Evolutionary conservation across 53 echinoderm and acorn worm species (phyloP).

Genomic region (Pentamera pediparva): DNA sequence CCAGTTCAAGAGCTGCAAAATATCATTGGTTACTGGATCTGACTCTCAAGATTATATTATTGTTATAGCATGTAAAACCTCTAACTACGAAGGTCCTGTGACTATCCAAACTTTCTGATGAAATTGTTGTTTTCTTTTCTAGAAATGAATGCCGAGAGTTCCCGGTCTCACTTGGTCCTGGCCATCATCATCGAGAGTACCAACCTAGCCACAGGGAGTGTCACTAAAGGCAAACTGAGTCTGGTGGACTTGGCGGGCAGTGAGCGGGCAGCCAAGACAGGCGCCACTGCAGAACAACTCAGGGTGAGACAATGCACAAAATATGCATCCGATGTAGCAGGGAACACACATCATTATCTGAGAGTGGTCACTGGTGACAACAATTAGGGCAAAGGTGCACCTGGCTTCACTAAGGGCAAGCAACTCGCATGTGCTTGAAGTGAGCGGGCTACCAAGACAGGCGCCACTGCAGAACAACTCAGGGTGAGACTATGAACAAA

Average conservation of each 20-base stretch:
- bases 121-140: neutral
- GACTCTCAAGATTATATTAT: too few relatives aligned
- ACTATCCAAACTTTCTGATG: neutral
- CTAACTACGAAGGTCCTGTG: neutral
- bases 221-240: slow-evolving; percentile 81
- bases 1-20: neutral
- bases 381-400: too few relatives aligned
- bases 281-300: slow-evolving; percentile 77
- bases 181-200: slow-evolving; percentile 94
- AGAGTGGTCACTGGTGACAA: too few relatives aligned
- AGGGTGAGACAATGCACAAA: slow-evolving; percentile 59
- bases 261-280: slow-evolving; percentile 92
- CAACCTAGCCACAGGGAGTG: slow-evolving; percentile 77
- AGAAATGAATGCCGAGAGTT: slow-evolving; percentile 99
- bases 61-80: too few relatives aligned
- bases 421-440: too few relatives aligned
- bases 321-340: too few relatives aligned
- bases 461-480: slow-evolving; percentile 77
- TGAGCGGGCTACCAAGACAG: slow-evolving; percentile 91
- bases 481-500: too few relatives aligned
- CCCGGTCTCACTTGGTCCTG: slow-evolving; percentile 84
- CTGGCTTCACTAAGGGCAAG: too few relatives aligned
- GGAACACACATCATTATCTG: too few relatives aligned
- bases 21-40: too few relatives aligned
- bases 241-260: slow-evolving; percentile 97